Evolutionary conservation across 2,888 invertebrate genomes (phyloP), one percentile per base, ranked within the genome.

Genomic region (Sepioteuthis lessoniana): DNA sequence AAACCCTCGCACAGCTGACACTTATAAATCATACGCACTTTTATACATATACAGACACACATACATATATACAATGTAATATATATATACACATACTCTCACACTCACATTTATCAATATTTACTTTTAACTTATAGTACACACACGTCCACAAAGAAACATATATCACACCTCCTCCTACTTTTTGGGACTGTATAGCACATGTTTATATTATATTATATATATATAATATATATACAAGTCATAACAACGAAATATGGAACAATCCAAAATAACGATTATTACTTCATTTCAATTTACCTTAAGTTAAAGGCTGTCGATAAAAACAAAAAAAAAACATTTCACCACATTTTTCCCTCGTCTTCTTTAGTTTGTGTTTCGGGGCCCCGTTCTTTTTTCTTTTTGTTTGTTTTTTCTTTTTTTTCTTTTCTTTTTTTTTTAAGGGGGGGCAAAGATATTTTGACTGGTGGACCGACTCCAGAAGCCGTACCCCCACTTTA

Each of bases 1-100:
- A 76, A 76, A 76, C n/a, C n/a, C 76, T n/a, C 76, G 76, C 76
- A 76, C 76, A 76, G n/a, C 76, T 76, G 76, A 76, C 76, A 76
- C n/a, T 76, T 76, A 35, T n/a, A 76, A 76, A 76, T 16, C 13
- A 76, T n/a, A 76, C 76, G 76, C 76, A 60, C 8, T 60, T 25
- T 60, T 19, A 91, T 4, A 91, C 19, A 28, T 7, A 91, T 0
- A 10, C 37, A 42, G 7, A 8, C 0, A 91, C 21, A 91, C 31
- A 38, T 42, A 38, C 16, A 91, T 38, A 38, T 19, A 91, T 35
- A 37, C 19, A 91, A 25, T 42, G 3, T 21, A 28, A 91, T 35
- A 90, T 10, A 35, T 5, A 90, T 1, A 90, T 35, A 90, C n/a
- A 35, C 8, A 10, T 10, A 31, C 3, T 5, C 90, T 42, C 42